Percentiles rank a stretch among this genome's conserved stretches.
These are phyloP conservation scores for Eustalomyia histrio DNA, from an alignment of 2,888 invertebrate species.

Conservation along the genomic window DNA sequence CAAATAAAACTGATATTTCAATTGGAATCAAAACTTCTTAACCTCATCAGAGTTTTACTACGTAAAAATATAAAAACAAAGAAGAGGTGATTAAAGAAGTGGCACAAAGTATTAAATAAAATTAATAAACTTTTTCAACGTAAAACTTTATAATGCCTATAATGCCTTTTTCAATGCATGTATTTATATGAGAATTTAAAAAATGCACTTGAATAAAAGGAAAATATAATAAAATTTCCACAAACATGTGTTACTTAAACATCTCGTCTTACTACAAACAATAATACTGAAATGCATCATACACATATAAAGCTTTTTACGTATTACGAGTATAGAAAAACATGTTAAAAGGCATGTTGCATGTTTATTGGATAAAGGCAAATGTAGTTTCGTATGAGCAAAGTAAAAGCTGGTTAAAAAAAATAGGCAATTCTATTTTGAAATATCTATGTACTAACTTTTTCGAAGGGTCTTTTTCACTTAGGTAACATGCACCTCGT, in stretches of 20 bases:
- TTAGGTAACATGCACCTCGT: no score
- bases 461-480: no score
- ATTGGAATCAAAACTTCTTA: neutral
- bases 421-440: no score
- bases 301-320: constrained; percentile 25
- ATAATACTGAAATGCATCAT: neutral
- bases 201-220: neutral
- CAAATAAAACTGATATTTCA: constrained; percentile 9
- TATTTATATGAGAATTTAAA: constrained; percentile 8
- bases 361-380: constrained; percentile 27
- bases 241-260: constrained; percentile 47
- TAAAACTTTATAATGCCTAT: neutral
- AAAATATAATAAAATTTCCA: constrained; percentile 16
- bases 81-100: constrained; percentile 8
- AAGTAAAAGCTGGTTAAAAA: neutral
- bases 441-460: no score
- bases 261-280: constrained; percentile 7
- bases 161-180: neutral
- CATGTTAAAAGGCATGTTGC: constrained; percentile 53
- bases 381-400: neutral
- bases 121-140: constrained; percentile 35
- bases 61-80: neutral
- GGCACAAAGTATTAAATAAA: neutral
- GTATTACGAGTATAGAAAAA: constrained; percentile 24
- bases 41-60: neutral